A percentile compares a stretch with the other conserved stretches of the same genome.
Evolutionary conservation across 2,888 invertebrate species (phyloP).

Genomic region (Cheilosia scutellata): DNA sequence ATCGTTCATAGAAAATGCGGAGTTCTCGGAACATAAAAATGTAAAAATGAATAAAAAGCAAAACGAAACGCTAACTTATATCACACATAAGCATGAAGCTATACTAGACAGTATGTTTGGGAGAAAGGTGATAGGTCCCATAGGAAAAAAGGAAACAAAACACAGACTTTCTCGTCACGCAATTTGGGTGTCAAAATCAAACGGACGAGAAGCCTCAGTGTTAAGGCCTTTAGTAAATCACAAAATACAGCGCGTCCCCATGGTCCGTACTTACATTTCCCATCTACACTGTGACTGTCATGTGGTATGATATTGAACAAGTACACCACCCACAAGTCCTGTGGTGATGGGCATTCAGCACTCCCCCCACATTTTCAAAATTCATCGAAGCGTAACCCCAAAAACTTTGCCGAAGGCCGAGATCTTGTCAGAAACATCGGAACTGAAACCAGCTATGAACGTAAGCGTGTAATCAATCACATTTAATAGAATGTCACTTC

Average conservation of each 20-base stretch:
- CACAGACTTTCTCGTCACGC: slow-evolving; percentile 56
- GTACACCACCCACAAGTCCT: neutral
- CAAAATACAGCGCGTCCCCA: slow-evolving; percentile 15
- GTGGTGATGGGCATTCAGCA: neutral
- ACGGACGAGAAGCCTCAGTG: slow-evolving; percentile 41
- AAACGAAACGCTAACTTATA: slow-evolving; percentile 44
- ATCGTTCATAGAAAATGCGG: slow-evolving; percentile 58
- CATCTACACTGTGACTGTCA: neutral
- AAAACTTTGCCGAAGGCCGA: slow-evolving; percentile 41
- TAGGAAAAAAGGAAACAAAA: neutral
- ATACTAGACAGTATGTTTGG: neutral
- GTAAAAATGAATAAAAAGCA: slow-evolving; percentile 42
- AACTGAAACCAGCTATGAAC: slow-evolving; percentile 39
- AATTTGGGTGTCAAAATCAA: slow-evolving; percentile 45
- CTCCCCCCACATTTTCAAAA: slow-evolving; percentile 2
- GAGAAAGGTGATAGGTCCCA: neutral
- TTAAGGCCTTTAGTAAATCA: slow-evolving; percentile 60
- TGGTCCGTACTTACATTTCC: slow-evolving; percentile 36
- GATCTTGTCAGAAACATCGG: slow-evolving; percentile 15
- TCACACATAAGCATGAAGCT: slow-evolving; percentile 55
- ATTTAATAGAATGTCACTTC: slow-evolving; percentile 69
- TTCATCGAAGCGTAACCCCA: slow-evolving; percentile 24
- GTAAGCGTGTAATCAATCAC: slow-evolving; percentile 64
- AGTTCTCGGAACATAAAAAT: slow-evolving; percentile 55
- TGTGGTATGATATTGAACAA: neutral